Evolutionary conservation across 37 sponge, comb jelly and placozoan species (phyloP), one percentile per base, ranked within the genome.

Genomic region (Mnemiopsis leidyi): DNA sequence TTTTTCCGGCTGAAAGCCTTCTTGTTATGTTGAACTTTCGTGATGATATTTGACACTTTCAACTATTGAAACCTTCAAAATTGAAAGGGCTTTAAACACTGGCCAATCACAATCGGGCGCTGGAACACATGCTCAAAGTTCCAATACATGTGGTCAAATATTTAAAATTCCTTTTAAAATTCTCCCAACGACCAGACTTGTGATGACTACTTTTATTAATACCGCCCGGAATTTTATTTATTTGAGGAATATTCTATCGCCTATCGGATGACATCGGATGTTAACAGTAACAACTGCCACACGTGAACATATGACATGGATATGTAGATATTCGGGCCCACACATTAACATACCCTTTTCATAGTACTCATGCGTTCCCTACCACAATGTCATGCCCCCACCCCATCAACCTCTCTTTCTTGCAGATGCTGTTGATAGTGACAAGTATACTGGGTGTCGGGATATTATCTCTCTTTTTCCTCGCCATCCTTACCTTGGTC

Each of bases 351-450:
- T n/a, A n/a, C n/a, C n/a, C n/a, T n/a, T n/a, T n/a, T n/a, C n/a
- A n/a, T n/a, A n/a, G n/a, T n/a, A n/a, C n/a, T n/a, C n/a, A n/a
- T n/a, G n/a, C n/a, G n/a, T n/a, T n/a, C n/a, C n/a, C n/a, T n/a
- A n/a, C n/a, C n/a, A n/a, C n/a, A n/a, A n/a, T n/a, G n/a, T n/a
- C n/a, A n/a, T n/a, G n/a, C n/a, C n/a, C n/a, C n/a, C n/a, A n/a
- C n/a, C n/a, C n/a, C n/a, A n/a, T n/a, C n/a, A 13, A 48, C 61
- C 61, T 5, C 61, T 48, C 5, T 48, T 7, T 32, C 35, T 36
- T 9, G 0, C 35, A 77, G 79, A 77, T 77, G 79, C 36, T 77
- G 79, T 31, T 77, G 32, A 32, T 34, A 32, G 79, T 77, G 34
- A 32, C 32, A 0, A 3, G 36, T 16, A 32, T 32, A 32, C 26